These are phyloP conservation scores for Psammodynastes pulverulentus DNA, from an alignment of 2,113 vertebrate species.

Conservation along the genomic window DNA sequence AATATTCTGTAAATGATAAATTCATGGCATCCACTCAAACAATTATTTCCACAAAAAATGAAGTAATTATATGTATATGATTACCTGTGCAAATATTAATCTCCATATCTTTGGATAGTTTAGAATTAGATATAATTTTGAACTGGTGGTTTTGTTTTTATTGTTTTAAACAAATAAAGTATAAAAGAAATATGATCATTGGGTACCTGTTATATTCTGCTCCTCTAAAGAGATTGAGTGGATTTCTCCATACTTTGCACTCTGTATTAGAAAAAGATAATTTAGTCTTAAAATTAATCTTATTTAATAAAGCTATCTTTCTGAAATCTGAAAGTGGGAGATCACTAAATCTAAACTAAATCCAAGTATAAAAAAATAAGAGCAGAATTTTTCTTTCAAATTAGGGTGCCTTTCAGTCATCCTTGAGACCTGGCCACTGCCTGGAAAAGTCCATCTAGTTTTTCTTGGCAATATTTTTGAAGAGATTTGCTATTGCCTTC, in stretches of 20 bases:
- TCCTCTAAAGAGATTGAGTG: conserved; percentile 95
- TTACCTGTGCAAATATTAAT: not conserved
- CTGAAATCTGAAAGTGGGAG: not conserved
- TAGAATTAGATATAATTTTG: not conserved
- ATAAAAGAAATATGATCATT: not conserved
- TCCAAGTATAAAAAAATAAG: not conserved
- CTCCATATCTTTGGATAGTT: not conserved
- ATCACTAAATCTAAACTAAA: not conserved
- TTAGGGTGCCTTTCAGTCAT: not conserved
- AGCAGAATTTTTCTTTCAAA: not conserved
- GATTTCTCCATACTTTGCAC: conserved; percentile 98
- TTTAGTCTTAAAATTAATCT: not conserved
- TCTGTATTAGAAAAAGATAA: conserved; percentile 67
- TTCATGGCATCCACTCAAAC: not conserved
- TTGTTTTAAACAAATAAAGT: conserved; percentile 19
- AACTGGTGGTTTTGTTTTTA: not conserved
- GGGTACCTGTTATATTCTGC: conserved; percentile 95
- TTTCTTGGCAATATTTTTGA: not conserved
- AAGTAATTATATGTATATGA: not conserved
- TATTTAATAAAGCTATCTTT: not conserved
- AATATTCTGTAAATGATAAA: not conserved
- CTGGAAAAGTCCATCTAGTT: not conserved
- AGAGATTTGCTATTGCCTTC: not conserved
- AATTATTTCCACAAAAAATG: not conserved
- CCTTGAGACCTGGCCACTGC: not conserved